Evolutionary conservation across 2,888 invertebrate genomes (phyloP).

Genomic region (Acronicta aceris): DNA sequence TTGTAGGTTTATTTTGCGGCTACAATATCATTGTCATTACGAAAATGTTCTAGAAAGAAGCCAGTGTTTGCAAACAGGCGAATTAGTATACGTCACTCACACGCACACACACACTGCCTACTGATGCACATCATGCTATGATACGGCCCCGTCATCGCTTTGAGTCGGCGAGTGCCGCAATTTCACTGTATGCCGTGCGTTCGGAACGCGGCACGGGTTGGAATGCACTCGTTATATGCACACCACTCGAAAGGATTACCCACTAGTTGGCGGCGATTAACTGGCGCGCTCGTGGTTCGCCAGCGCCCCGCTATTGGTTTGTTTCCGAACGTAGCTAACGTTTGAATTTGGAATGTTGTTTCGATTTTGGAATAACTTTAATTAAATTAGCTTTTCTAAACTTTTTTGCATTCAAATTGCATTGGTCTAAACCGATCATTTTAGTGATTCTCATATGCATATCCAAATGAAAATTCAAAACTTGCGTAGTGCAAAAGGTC

Average conservation of each 20-base stretch:
- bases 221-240: constrained; percentile 84
- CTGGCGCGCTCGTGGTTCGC: constrained; percentile 78
- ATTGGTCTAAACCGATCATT: constrained; percentile 10
- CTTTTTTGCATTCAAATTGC: constrained; percentile 38
- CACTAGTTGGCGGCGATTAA: constrained; percentile 85
- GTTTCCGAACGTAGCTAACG: constrained; percentile 73
- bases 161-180: constrained; percentile 79
- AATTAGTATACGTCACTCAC: constrained; percentile 55
- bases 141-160: constrained; percentile 81
- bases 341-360: constrained; percentile 72
- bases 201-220: constrained; percentile 68
- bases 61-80: constrained; percentile 42
- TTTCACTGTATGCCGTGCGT: constrained; percentile 72
- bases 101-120: constrained; percentile 52
- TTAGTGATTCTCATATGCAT: background rate
- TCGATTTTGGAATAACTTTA: constrained; percentile 66
- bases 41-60: constrained; percentile 37
- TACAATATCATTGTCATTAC: constrained; percentile 31
- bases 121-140: constrained; percentile 76
- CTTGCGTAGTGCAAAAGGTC: background rate
- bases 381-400: constrained; percentile 59
- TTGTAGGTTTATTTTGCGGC: constrained; percentile 1
- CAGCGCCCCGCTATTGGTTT: constrained; percentile 73
- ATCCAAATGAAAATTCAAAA: background rate
- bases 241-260: constrained; percentile 86